These are phyloP conservation scores for Limnodromus scolopaceus DNA, from an alignment of 2,797 vertebrate species.

Conservation along the genomic window DNA sequence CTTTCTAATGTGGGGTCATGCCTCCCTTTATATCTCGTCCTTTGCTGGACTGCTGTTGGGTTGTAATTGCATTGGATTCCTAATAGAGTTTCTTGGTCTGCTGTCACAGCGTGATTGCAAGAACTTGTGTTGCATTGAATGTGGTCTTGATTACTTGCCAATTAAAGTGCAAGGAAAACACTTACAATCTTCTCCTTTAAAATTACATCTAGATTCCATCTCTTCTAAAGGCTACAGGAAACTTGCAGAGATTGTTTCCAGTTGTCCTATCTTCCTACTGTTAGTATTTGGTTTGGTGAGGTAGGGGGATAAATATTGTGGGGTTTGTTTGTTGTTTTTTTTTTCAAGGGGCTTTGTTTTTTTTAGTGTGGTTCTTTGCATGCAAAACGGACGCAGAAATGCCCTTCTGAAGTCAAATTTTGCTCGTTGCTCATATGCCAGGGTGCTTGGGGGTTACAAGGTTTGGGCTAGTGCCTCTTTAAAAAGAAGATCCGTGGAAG, in stretches of 20 bases:
- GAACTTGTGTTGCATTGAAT: constrained; percentile 51
- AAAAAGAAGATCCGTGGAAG: not conserved
- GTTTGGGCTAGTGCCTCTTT: not conserved
- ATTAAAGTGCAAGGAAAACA: constrained; percentile 59
- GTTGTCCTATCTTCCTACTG: not conserved
- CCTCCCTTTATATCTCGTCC: constrained; percentile 7
- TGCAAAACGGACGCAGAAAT: not conserved
- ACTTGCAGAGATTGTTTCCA: not conserved
- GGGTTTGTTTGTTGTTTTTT: not conserved
- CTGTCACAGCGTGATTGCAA: constrained; percentile 52
- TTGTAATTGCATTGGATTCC: constrained; percentile 52
- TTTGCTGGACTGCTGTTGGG: constrained; percentile 35
- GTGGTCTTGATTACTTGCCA: constrained; percentile 62
- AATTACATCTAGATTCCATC: not conserved
- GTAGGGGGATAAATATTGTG: not conserved
- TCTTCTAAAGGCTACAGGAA: not conserved
- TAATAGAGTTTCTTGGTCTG: constrained; percentile 56
- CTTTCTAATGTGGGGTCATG: constrained; percentile 25
- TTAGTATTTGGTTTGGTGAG: not conserved
- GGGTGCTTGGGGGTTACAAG: not conserved
- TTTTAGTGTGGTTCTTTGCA: not conserved
- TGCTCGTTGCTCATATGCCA: not conserved
- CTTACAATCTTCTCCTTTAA: constrained; percentile 40
- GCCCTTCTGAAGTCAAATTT: not conserved
- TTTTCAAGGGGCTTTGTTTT: not conserved